phyloP scores from a whole-genome alignment of 2,888 invertebrate genomes.

The Hydraecia micacea region DNA sequence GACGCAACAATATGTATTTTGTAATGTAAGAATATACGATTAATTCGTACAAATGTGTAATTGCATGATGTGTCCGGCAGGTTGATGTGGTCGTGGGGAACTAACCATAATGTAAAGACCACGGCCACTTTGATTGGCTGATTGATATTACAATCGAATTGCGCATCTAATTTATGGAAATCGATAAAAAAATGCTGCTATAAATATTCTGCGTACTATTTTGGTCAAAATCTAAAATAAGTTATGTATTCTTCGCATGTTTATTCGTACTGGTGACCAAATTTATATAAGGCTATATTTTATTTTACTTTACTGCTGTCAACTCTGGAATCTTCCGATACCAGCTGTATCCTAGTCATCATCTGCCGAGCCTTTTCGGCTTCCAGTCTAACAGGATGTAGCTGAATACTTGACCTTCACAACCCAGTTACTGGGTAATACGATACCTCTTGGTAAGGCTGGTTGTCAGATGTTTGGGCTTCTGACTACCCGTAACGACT shows the following conservation, averaged over 20 bases:
- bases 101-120: conserved; percentile 10
- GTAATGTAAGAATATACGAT: conserved; percentile 21
- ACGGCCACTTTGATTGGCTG: neutral
- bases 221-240: neutral
- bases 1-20: conserved; percentile 38
- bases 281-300: neutral
- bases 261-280: neutral
- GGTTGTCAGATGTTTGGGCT: neutral
- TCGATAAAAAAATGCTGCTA: neutral
- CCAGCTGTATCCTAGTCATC: neutral
- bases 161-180: neutral
- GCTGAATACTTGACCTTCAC: neutral
- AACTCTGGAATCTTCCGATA: no score
- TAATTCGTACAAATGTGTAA: conserved; percentile 29
- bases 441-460: neutral
- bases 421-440: neutral
- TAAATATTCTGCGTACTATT: neutral
- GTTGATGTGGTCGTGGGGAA: neutral
- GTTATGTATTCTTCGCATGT: neutral
- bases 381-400: neutral
- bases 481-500: neutral
- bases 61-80: conserved; percentile 31
- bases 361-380: neutral
- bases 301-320: neutral
- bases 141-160: neutral